phyloP scores from a whole-genome alignment of 2,888 invertebrate genomes.

The Apodemia duryi region DNA sequence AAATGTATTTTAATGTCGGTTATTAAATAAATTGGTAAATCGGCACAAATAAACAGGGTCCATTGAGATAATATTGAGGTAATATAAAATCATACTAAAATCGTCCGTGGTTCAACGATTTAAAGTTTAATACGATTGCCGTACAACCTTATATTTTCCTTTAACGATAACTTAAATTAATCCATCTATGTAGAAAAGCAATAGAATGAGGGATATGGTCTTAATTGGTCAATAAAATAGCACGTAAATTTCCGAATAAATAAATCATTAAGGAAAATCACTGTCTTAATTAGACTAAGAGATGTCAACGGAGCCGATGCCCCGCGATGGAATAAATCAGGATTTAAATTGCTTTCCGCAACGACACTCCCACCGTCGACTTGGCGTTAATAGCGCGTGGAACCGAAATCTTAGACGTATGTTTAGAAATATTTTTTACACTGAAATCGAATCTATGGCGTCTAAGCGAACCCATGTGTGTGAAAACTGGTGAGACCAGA shows the following conservation, averaged over 20 bases:
- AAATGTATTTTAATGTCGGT: background rate
- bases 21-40: background rate
- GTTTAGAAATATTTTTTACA: slow-evolving; percentile 62
- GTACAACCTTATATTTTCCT: slow-evolving; percentile 21
- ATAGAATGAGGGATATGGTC: slow-evolving; percentile 7
- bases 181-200: background rate
- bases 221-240: slow-evolving; percentile 38
- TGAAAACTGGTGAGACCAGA: slow-evolving; percentile 36
- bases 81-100: slow-evolving; percentile 2
- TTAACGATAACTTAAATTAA: slow-evolving; percentile 21
- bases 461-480: slow-evolving; percentile 56
- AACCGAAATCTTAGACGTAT: slow-evolving; percentile 68
- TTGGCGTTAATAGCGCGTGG: slow-evolving; percentile 76
- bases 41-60: background rate
- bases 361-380: slow-evolving; percentile 70
- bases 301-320: slow-evolving; percentile 62
- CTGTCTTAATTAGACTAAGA: slow-evolving; percentile 66
- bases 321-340: slow-evolving; percentile 66
- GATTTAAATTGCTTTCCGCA: slow-evolving; percentile 72
- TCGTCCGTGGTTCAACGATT: background rate
- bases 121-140: slow-evolving; percentile 19
- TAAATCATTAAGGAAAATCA: slow-evolving; percentile 54
- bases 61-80: background rate
- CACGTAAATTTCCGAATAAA: slow-evolving; percentile 42
- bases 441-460: slow-evolving; percentile 54